Evolutionary conservation across 2,113 vertebrate genomes (phyloP), one percentile per base, ranked within the genome.

Genomic region (Spizaetus ornatus): DNA sequence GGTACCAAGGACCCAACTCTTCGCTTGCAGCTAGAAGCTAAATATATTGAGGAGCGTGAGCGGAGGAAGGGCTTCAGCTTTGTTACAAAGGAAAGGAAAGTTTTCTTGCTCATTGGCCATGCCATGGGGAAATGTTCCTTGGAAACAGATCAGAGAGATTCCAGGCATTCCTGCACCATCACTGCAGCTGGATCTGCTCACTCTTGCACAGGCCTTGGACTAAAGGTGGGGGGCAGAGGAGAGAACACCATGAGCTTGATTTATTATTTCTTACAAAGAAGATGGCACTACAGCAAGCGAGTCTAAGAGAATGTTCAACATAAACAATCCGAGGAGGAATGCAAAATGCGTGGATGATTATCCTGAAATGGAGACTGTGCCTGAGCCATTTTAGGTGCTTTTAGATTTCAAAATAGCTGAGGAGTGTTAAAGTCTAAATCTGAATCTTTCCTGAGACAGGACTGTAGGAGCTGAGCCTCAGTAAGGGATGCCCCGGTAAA

Each of bases 101-200:
- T 15, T 90, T 90, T 40, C 77, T 45, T 77, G 55, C 34, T 65
- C 5, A 0, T 47, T 55, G 82, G 82, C 73, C 59, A 34, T 70
- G 69, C 62, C 56, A 13, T 27, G 29, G 67, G 71, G 95, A 92
- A 93, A 87, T 29, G 50, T 69, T 95, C 93, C 77, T 74, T 96
- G 95, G 97, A 96, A 94, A 70, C 6, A 79, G 43, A 95, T 90
- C 89, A 90, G 29, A 94, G 91, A 81, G 78, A 97, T 95, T 97
- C 93, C 94, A 86, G 31, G 34, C 56, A 86, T 97, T 96, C 63
- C 78, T 70, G 23, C 26, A 17, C 17, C 89, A 25, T 17, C 88
- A 25, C 59, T 17, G 22, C 0, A 12, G 73, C 67, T 74, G 83
- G 32, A 6, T 84, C 36, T 88, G 83, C 84, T 94, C 76, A 34